Conservation (phyloP, 2,888 invertebrate genomes). For the Heteropelma amictum region DNA sequence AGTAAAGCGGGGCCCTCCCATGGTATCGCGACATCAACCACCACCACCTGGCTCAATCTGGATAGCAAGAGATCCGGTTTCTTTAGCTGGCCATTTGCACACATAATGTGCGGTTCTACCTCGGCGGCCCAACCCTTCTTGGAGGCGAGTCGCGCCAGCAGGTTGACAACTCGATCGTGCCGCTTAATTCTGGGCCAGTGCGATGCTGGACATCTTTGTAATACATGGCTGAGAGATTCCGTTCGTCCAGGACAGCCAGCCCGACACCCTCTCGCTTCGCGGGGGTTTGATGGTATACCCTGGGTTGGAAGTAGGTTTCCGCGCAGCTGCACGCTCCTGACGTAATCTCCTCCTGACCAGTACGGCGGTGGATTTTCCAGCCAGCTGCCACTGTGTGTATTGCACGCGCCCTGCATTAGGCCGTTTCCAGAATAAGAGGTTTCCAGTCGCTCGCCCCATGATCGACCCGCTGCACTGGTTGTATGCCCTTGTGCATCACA, state of each 20-base stretch:
- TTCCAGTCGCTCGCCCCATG: conserved; percentile 37
- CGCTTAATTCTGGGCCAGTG: conserved; percentile 50
- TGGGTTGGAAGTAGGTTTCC: conserved; percentile 61
- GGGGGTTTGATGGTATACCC: conserved; percentile 63
- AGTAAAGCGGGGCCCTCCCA: neutral
- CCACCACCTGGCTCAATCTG: neutral
- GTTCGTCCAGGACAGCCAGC: conserved; percentile 52
- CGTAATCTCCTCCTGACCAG: conserved; percentile 63
- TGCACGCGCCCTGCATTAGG: conserved; percentile 23
- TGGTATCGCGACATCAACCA: neutral
- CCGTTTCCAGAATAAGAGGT: conserved; percentile 31
- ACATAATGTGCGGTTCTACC: conserved; percentile 18
- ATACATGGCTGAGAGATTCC: conserved; percentile 61
- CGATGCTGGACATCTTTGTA: conserved; percentile 58
- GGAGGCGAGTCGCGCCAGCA: neutral
- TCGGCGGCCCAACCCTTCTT: neutral
- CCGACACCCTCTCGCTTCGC: conserved; percentile 53
- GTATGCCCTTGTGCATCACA: neutral
- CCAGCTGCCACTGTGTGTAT: conserved; percentile 55
- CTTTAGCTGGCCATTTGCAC: conserved; percentile 55
- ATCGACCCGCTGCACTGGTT: neutral
- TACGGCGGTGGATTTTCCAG: conserved; percentile 56
- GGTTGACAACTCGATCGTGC: conserved; percentile 35
- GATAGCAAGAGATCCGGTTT: conserved; percentile 66
- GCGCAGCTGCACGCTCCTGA: conserved; percentile 61